phyloP scores from a whole-genome alignment of 2,888 invertebrate genomes.

The Drosophila kambysellisi region DNA sequence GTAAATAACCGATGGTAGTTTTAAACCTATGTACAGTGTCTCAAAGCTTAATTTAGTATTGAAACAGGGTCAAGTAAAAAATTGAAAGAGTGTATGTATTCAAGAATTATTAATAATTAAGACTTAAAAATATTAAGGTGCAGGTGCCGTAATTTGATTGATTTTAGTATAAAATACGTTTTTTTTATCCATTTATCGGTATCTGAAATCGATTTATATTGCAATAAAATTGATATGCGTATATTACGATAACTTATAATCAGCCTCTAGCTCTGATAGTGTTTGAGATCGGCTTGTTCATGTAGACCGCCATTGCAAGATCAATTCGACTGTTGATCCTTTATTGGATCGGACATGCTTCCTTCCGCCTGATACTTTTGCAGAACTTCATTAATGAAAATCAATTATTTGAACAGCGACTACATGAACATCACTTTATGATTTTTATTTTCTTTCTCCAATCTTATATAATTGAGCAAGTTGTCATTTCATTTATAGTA shows the following conservation, averaged over 20 bases:
- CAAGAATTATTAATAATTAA: neutral
- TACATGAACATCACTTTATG: neutral
- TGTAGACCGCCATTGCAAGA: neutral
- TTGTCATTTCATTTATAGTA: neutral
- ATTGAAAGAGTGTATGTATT: neutral
- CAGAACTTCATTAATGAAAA: neutral
- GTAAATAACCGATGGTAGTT: conserved; percentile 4
- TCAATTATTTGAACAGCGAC: neutral
- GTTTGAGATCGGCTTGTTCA: neutral
- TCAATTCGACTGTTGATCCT: neutral
- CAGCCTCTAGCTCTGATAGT: neutral
- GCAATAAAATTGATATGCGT: too few species aligned
- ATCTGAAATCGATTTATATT: neutral
- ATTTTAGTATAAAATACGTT: too few species aligned
- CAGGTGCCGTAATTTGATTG: neutral
- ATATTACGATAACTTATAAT: neutral
- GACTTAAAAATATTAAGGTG: neutral
- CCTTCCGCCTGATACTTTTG: neutral
- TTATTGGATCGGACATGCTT: neutral
- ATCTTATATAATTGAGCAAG: neutral
- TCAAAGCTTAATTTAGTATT: too few species aligned
- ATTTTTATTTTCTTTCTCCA: neutral
- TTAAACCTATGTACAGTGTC: neutral
- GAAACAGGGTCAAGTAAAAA: too few species aligned
- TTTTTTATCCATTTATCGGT: neutral